These are phyloP conservation scores for Diploscapter pachys DNA, from an alignment of 1,140 invertebrate genomes.

Conservation along the genomic window DNA sequence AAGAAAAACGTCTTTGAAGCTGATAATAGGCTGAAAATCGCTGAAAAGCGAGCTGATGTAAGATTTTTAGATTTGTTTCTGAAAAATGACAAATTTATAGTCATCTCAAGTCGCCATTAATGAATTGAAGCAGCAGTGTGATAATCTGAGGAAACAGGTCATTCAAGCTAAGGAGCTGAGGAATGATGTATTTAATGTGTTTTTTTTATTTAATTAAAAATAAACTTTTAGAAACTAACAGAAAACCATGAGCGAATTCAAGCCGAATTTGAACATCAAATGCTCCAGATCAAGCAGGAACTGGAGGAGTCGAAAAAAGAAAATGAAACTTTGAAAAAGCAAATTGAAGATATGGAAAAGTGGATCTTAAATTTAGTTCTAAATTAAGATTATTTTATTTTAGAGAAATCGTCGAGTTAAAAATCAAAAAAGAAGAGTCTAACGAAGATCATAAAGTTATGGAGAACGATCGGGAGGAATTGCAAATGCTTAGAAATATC, in stretches of 20 bases:
- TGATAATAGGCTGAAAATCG: constrained; percentile 35
- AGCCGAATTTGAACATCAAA: constrained; percentile 7
- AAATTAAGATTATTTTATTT: too few species aligned
- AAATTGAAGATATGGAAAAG: too few species aligned
- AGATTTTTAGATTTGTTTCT: background rate
- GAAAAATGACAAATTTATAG: constrained; percentile 8
- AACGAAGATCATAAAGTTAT: too few species aligned
- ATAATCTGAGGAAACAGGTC: constrained; percentile 32
- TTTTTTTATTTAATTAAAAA: constrained; percentile 13
- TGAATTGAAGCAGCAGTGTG: constrained; percentile 33
- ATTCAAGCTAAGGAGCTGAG: constrained; percentile 23
- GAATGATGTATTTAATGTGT: constrained; percentile 10
- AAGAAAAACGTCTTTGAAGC: too few species aligned
- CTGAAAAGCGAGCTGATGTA: constrained; percentile 32
- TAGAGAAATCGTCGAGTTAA: too few species aligned
- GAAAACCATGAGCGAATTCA: background rate
- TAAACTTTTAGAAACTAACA: constrained; percentile 5
- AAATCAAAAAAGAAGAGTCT: too few species aligned
- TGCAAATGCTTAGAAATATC: too few species aligned
- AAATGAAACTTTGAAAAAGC: too few species aligned
- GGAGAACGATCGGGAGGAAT: too few species aligned
- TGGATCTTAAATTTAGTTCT: too few species aligned
- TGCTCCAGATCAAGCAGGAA: constrained; percentile 23
- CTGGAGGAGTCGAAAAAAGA: background rate
- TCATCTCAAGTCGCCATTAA: constrained; percentile 16